Evolutionary conservation across 2,888 invertebrate species (phyloP), one percentile per base, ranked within the genome.

Genomic region (Drosophila suboccidentalis): DNA sequence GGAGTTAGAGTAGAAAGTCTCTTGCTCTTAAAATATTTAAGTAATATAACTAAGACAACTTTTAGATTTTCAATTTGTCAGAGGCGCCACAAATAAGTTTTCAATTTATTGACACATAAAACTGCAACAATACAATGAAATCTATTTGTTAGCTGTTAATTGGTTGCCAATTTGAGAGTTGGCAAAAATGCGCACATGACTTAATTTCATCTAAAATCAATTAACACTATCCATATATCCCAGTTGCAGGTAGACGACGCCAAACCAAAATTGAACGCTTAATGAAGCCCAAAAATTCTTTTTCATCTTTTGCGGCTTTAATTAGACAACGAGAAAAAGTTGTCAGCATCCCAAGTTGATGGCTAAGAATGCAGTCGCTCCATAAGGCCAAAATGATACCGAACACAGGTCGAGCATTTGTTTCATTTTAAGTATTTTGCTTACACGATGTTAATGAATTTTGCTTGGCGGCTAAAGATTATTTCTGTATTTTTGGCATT

Each of bases 111-210:
- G 78, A 63, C 72, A 81, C 67, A 65, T 67, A 67, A 71, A 71
- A 59, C 38, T n/a, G 26, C 49, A 26, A 22, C n/a, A 36, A 54
- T 22, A 78, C 71, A 78, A 76, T 71, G 73, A 78, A 74, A 70
- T 80, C 71, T 85, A 87, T 82, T 87, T 89, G 86, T 84, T 81
- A 84, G 76, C 80, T 80, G 85, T 87, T 87, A 87, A 85, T 89
- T 87, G 85, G 72, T 70, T 65, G 61, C 85, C 80, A 74, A 86
- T 82, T 79, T 71, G 51, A 58, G 57, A 39, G 26, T 41, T 53
- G 15, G 41, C 47, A 65, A 63, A 58, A 77, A 73, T 67, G 61
- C 66, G 65, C 71, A 74, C 89, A 86, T 86, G 86, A 84, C 80
- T 86, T 71, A 78, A 89, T 84, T 81, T 76, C 62, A 81, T 72